These are phyloP conservation scores for Blennius ocellaris DNA, from an alignment of 2,113 vertebrate species.

Conservation along the genomic window DNA sequence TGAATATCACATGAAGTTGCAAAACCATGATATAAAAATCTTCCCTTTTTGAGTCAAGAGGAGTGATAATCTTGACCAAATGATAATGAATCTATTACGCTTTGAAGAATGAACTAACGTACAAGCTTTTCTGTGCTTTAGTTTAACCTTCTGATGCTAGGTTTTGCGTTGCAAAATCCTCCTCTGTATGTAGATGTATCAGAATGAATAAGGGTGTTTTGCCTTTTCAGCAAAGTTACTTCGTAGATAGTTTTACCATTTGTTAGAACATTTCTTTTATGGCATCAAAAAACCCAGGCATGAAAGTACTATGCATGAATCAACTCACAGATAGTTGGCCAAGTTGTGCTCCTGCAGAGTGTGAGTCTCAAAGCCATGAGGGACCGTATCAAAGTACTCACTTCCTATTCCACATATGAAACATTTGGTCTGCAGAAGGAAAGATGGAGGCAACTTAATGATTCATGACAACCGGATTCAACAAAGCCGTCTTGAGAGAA, in stretches of 20 bases:
- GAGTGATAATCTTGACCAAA: no score
- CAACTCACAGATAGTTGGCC: slow-evolving; percentile 82
- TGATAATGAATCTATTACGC: no score
- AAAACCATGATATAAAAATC: no score
- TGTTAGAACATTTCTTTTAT: background rate
- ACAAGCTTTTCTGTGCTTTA: no score
- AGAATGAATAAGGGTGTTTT: no score
- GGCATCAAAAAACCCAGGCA: background rate
- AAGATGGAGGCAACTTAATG: background rate
- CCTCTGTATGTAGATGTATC: no score
- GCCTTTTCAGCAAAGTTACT: background rate
- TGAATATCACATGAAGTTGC: no score
- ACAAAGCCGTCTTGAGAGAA: slow-evolving; percentile 4
- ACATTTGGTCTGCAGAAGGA: slow-evolving; percentile 79
- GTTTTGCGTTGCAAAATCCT: no score
- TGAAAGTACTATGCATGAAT: background rate
- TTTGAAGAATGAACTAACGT: no score
- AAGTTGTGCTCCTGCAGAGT: slow-evolving; percentile 84
- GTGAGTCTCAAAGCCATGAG: slow-evolving; percentile 84
- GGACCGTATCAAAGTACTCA: slow-evolving; percentile 82
- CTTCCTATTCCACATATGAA: slow-evolving; percentile 84
- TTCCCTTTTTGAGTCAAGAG: no score
- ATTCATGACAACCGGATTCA: slow-evolving; percentile 7
- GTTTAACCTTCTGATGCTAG: no score
- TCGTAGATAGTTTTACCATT: slow-evolving; percentile 1